A percentile compares a stretch with the other conserved stretches of the same genome.
Conservation (phyloP, 2,888 invertebrate genomes). For the Tinea trinotella region DNA sequence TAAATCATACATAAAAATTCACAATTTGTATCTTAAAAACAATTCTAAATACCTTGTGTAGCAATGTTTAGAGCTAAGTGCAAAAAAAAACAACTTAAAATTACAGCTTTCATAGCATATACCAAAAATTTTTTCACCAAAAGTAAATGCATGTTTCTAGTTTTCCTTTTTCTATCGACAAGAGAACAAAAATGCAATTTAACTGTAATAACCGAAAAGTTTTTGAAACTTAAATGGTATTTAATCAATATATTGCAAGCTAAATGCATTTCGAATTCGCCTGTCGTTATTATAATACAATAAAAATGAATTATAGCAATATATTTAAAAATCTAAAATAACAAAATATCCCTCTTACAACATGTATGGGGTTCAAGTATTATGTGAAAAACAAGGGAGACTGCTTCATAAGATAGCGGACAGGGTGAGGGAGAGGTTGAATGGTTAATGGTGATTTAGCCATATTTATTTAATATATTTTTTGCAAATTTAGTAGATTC, state of each 20-base stretch:
- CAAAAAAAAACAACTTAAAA: not conserved
- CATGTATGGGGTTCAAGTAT: no score
- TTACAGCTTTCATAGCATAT: not conserved
- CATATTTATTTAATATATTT: no score
- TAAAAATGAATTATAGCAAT: no score
- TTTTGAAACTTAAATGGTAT: not conserved
- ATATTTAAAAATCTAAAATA: no score
- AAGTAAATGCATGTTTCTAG: not conserved
- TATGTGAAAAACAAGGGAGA: no score
- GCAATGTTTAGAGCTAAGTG: not conserved
- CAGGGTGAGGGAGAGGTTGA: no score
- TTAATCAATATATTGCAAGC: not conserved
- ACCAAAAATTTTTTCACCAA: not conserved
- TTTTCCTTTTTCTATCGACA: not conserved
- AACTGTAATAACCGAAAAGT: not conserved
- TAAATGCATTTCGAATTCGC: not conserved
- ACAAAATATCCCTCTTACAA: no score
- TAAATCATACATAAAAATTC: no score
- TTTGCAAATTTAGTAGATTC: no score
- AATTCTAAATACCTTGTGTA: slow-evolving; percentile 5
- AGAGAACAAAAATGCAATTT: not conserved
- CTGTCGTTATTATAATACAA: not conserved
- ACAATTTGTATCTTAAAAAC: no score
- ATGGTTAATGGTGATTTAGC: no score
- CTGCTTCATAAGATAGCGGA: no score